phyloP scores from a whole-genome alignment of 1,140 invertebrate genomes.

The Protaetia brevitarsis region DNA sequence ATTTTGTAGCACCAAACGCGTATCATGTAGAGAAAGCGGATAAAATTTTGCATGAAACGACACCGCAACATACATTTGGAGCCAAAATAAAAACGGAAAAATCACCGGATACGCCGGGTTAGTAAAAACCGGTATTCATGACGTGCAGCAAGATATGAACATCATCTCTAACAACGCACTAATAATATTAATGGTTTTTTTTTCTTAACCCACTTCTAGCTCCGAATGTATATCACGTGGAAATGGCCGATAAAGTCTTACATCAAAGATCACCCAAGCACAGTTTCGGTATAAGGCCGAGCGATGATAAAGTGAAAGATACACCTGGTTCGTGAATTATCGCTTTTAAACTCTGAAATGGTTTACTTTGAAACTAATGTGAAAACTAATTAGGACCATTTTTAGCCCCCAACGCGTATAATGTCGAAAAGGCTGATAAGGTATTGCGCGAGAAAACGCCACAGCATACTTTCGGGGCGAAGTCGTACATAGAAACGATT shows the following conservation, averaged over 20 bases:
- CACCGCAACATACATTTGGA: constrained; percentile 52
- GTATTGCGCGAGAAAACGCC: constrained; percentile 50
- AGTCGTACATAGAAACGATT: constrained; percentile 44
- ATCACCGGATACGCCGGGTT: constrained; percentile 31
- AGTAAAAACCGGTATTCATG: background rate
- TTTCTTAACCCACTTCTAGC: constrained; percentile 43
- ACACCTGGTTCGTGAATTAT: constrained; percentile 52
- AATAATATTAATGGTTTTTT: background rate
- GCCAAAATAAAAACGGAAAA: constrained; percentile 46
- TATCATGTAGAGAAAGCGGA: constrained; percentile 70
- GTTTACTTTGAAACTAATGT: too few relatives aligned
- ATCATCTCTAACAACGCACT: background rate
- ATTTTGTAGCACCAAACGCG: constrained; percentile 59
- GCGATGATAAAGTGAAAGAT: constrained; percentile 51
- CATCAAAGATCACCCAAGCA: constrained; percentile 65
- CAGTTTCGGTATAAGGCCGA: constrained; percentile 64
- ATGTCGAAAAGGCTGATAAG: constrained; percentile 67
- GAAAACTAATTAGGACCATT: too few relatives aligned
- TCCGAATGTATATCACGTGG: constrained; percentile 69
- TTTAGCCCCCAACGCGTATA: constrained; percentile 65
- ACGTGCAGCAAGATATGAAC: too few relatives aligned
- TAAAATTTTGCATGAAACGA: constrained; percentile 52
- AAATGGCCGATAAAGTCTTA: constrained; percentile 63
- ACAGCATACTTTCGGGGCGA: constrained; percentile 52
- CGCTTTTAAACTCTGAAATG: too few relatives aligned